Conservation (phyloP, 1,140 invertebrate genomes). For the Euwallacea fornicatus region DNA sequence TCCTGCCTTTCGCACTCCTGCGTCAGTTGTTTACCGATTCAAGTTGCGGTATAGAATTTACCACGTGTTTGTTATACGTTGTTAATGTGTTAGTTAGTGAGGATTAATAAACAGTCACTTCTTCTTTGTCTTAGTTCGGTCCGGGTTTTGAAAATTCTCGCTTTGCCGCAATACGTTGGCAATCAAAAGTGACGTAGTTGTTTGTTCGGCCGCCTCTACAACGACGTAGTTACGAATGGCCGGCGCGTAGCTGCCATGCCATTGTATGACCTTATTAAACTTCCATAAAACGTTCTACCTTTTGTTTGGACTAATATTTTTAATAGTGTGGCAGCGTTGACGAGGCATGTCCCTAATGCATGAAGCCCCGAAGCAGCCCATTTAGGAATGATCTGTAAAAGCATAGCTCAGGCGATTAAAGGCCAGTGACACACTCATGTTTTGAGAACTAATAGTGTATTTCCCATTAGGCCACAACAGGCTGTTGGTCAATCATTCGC, state of each 20-base stretch:
- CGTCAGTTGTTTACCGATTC: slow-evolving; percentile 28
- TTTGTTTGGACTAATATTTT: background rate
- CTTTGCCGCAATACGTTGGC: background rate
- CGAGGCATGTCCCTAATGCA: no score
- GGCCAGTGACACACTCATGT: slow-evolving; percentile 6
- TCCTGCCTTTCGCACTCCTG: slow-evolving; percentile 18
- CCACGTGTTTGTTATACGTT: slow-evolving; percentile 16
- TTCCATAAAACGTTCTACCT: background rate
- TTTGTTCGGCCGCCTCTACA: slow-evolving; percentile 10
- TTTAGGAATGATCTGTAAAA: slow-evolving; percentile 11
- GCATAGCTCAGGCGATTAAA: slow-evolving; percentile 16
- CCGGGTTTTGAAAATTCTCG: background rate
- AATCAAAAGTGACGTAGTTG: slow-evolving; percentile 5
- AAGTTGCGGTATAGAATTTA: slow-evolving; percentile 8
- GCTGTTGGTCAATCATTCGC: no score
- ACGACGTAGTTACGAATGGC: slow-evolving; percentile 12
- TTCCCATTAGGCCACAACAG: no score
- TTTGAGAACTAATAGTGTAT: no score
- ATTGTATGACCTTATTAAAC: background rate
- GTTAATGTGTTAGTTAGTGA: no score
- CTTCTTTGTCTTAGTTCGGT: background rate
- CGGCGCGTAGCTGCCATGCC: background rate
- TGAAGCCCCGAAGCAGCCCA: background rate
- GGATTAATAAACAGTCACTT: no score
- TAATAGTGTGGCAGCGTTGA: no score